These are phyloP conservation scores for Habropoda laboriosa DNA, from an alignment of 1,140 invertebrate genomes.

Conservation along the genomic window DNA sequence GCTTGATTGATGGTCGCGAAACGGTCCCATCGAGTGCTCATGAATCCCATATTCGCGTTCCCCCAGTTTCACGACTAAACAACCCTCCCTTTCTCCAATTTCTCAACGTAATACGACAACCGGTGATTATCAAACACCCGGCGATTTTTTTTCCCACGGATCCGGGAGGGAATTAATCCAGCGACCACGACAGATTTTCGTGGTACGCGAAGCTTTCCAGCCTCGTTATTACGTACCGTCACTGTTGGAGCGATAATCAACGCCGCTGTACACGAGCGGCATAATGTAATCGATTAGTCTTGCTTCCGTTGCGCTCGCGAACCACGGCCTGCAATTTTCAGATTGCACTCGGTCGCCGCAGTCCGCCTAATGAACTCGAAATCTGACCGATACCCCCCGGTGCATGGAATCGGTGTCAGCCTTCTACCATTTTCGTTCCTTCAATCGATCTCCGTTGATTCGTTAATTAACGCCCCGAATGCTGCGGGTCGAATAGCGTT, in stretches of 20 bases:
- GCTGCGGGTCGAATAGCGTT: background rate
- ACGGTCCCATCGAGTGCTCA: background rate
- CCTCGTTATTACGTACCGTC: conserved; percentile 28
- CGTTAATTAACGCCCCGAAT: background rate
- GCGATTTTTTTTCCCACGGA: background rate
- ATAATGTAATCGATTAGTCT: conserved; percentile 54
- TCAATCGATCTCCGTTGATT: background rate
- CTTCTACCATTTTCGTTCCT: background rate
- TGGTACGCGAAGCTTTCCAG: conserved; percentile 1
- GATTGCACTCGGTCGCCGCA: conserved; percentile 18
- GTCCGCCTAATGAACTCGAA: background rate
- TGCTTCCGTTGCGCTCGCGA: background rate
- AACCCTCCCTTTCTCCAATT: background rate
- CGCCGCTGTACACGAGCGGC: conserved; percentile 27
- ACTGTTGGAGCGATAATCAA: conserved; percentile 59
- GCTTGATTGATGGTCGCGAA: conserved; percentile 9
- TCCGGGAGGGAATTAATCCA: background rate
- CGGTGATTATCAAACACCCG: background rate
- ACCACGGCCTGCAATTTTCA: conserved; percentile 28
- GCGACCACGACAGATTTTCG: conserved; percentile 4
- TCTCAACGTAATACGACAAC: background rate
- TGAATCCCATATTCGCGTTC: background rate
- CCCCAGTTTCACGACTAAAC: background rate
- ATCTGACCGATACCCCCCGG: background rate
- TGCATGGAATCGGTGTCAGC: background rate